Evolutionary conservation across 1,140 invertebrate species (phyloP), one percentile per base, ranked within the genome.

Genomic region (Rhysida immarginata): DNA sequence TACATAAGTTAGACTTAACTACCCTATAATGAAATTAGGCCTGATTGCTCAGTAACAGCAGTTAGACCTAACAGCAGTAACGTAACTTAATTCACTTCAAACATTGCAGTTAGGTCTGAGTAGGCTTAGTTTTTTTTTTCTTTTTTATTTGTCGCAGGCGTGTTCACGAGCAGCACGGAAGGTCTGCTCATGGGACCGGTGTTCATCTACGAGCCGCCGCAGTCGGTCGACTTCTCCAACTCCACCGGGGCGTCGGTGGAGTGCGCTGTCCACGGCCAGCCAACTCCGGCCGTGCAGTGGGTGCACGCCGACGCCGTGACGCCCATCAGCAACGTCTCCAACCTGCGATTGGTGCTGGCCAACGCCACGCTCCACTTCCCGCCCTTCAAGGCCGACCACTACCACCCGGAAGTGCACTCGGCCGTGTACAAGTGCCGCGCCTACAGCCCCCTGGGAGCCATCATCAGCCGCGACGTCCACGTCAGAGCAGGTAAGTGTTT

Each of bases 201-300:
- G 50, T 94, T 95, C 71, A 79, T 91, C 54, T 85, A 84, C 63
- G 91, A 94, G 76, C 91, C 90, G 23, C 85, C 85, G 58, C 89
- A 87, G 69, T 79, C 85, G 62, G 80, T 95, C 45, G 88, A 92
- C 68, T 95, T 96, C 71, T 89, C 87, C 56, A 96, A 96, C 70
- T 90, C 87, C 49, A 92, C 88, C 26, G 92, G 91, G 62, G 85
- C 88, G 54, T 82, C 85, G 59, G 85, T 96, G 46, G 86, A 92
- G 70, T 96, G 93, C 70, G 84, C 86, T 62, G 88, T 90, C 0
- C 80, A 85, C 68, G 92, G 91, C 61, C 84, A 84, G 61, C 92
- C 92, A 11, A 78, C 85, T 61, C 89, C 92, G 27, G 84, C 88
- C 68, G 86, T 96, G 61, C 88, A 91, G 60, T 96, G 92, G 93